Conservation (phyloP, 2,797 vertebrate genomes). For the Sebastiscus albofasciatus region DNA sequence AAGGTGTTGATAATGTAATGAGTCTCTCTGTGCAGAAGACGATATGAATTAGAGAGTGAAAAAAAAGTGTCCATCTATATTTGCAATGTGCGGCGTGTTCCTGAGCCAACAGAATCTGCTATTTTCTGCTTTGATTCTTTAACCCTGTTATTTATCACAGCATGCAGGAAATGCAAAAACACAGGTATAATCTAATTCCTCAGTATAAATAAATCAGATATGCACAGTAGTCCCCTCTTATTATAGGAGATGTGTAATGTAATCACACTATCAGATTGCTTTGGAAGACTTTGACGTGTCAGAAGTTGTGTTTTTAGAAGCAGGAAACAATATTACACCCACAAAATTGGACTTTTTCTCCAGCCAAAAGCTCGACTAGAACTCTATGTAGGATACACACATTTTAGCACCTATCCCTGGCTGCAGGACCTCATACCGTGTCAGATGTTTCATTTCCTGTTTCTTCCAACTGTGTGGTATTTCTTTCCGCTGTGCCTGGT, state of each 20-base stretch:
- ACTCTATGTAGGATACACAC: conserved; percentile 50
- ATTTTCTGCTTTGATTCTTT: conserved; percentile 39
- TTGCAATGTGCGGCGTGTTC: conserved; percentile 41
- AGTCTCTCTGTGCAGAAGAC: conserved; percentile 51
- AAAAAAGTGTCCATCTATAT: conserved; percentile 44
- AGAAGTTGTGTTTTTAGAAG: conserved; percentile 67
- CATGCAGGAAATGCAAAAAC: conserved; percentile 28
- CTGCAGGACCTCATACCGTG: conserved; percentile 57
- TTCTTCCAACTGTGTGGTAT: conserved; percentile 66
- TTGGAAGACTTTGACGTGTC: conserved; percentile 14
- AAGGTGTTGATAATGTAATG: conserved; percentile 68
- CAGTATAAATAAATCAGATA: conserved; percentile 24
- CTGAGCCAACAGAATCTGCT: conserved; percentile 16
- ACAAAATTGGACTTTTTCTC: conserved; percentile 71
- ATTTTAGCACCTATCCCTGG: conserved; percentile 63
- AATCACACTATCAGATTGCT: conserved; percentile 7
- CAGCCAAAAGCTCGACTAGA: conserved; percentile 59
- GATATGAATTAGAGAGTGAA: conserved; percentile 49
- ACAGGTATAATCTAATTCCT: conserved; percentile 8
- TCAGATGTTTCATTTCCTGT: conserved; percentile 68
- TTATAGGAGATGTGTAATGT: conserved; percentile 15
- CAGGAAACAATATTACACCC: conserved; percentile 54
- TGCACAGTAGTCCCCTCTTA: not conserved
- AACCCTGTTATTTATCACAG: conserved; percentile 7
- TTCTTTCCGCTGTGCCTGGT: conserved; percentile 63